Evolutionary conservation across 2,888 invertebrate genomes (phyloP).

Genomic region (Coelopa pilipes): DNA sequence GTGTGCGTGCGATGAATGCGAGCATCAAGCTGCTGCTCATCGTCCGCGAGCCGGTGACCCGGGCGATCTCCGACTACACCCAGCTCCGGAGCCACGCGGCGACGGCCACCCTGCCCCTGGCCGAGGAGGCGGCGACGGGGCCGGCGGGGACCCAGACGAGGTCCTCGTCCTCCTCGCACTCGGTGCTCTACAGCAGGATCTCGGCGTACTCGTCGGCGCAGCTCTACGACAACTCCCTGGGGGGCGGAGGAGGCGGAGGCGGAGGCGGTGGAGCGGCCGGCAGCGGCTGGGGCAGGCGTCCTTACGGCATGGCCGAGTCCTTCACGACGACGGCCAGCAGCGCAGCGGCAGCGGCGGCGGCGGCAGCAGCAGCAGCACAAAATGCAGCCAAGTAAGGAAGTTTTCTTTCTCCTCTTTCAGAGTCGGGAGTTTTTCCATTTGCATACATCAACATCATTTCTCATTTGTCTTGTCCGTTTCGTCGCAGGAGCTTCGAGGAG

Average conservation of each 20-base stretch:
- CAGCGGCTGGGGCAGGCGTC: conserved; percentile 40
- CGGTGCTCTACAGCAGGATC: conserved; percentile 58
- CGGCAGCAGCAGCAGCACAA: conserved; percentile 56
- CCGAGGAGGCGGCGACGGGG: conserved; percentile 35
- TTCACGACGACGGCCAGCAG: conserved; percentile 49
- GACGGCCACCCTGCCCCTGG: conserved; percentile 74
- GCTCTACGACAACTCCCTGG: conserved; percentile 60
- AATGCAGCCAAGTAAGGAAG: conserved; percentile 60
- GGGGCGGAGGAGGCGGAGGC: conserved; percentile 54
- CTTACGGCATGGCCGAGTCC: conserved; percentile 39
- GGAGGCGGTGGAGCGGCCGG: conserved; percentile 42
- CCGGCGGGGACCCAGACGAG: conserved; percentile 11
- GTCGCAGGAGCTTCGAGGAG: conserved; percentile 78
- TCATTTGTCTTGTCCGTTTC: conserved; percentile 38
- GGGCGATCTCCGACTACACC: conserved; percentile 97
- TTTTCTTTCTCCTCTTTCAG: not conserved
- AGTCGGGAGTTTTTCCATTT: not conserved
- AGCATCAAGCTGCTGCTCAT: conserved; percentile 91
- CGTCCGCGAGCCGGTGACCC: conserved; percentile 93
- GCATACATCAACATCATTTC: conserved; percentile 4
- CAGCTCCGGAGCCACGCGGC: conserved; percentile 88
- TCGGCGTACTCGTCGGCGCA: conserved; percentile 48
- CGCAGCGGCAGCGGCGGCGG: conserved; percentile 50
- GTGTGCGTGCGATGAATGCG: conserved; percentile 94
- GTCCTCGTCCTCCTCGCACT: conserved; percentile 43